Percentiles rank a stretch among this genome's conserved stretches.
These are phyloP conservation scores for Drosophila suboccidentalis DNA, from an alignment of 2,888 invertebrate species.

Conservation along the genomic window DNA sequence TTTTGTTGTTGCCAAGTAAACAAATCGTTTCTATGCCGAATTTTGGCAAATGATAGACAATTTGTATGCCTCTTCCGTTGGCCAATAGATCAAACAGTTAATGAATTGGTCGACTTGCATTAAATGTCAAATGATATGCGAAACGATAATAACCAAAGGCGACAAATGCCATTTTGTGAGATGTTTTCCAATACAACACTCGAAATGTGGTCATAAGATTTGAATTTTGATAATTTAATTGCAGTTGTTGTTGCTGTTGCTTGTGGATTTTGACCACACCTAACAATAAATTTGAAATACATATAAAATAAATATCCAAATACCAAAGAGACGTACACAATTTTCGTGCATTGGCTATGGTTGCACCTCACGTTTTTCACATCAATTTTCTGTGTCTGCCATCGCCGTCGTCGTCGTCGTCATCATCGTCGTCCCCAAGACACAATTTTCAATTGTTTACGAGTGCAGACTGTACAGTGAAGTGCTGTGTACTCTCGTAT, in stretches of 20 bases:
- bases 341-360: constrained; percentile 66
- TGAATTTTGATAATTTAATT: constrained; percentile 67
- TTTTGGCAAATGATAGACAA: constrained; percentile 21
- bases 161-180: constrained; percentile 26
- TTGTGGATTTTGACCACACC: constrained; percentile 59
- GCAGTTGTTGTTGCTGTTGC: constrained; percentile 29
- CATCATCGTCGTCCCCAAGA: constrained; percentile 17
- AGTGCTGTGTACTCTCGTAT: constrained; percentile 3
- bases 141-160: constrained; percentile 18
- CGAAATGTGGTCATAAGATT: constrained; percentile 54
- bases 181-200: constrained; percentile 15
- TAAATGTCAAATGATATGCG: constrained; percentile 34
- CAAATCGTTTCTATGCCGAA: constrained; percentile 7
- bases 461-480: constrained; percentile 12
- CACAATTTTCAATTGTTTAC: constrained; percentile 45
- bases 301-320: constrained; percentile 56
- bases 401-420: constrained; percentile 15
- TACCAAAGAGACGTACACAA: constrained; percentile 64
- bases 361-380: constrained; percentile 74
- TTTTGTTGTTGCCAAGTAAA: constrained; percentile 28
- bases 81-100: constrained; percentile 32
- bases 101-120: constrained; percentile 23
- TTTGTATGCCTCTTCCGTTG: constrained; percentile 38
- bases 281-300: constrained; percentile 63
- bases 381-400: constrained; percentile 54